Conservation (phyloP, 2,113 vertebrate genomes). For the Anthoscopus minutus region DNA sequence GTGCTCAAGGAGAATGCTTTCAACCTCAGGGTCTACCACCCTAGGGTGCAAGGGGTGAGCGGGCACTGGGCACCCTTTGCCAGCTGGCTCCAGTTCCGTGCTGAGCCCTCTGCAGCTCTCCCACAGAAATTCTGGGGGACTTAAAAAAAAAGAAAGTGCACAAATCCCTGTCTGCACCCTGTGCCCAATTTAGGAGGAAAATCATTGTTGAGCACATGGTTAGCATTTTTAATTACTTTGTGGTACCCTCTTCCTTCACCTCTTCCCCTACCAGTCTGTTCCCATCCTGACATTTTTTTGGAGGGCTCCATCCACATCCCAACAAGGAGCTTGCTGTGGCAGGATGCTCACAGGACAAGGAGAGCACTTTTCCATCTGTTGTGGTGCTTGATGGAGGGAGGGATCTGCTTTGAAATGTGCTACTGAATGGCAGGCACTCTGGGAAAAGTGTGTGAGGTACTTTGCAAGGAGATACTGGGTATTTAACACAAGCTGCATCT, state of each 20-base stretch:
- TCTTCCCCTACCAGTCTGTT: neutral
- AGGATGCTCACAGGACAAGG: neutral
- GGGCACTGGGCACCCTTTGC: neutral
- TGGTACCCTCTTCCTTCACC: neutral
- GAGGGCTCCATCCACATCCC: rapidly evolving
- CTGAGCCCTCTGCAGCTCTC: neutral
- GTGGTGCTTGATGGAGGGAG: neutral
- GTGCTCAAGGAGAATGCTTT: neutral
- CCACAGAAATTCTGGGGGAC: neutral
- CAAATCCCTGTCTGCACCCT: neutral
- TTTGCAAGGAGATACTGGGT: neutral
- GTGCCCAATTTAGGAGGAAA: neutral
- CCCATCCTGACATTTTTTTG: neutral
- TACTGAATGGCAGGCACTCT: neutral
- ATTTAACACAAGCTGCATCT: neutral
- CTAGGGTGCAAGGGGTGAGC: neutral
- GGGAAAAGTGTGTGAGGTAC: neutral
- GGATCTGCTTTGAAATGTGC: neutral
- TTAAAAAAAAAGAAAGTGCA: neutral
- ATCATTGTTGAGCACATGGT: neutral
- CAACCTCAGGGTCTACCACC: neutral
- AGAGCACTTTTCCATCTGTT: neutral
- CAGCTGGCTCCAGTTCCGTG: neutral
- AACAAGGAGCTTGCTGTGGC: neutral
- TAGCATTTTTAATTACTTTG: neutral